These are phyloP conservation scores for Apodemia mormo DNA, from an alignment of 2,888 invertebrate species.

Conservation along the genomic window DNA sequence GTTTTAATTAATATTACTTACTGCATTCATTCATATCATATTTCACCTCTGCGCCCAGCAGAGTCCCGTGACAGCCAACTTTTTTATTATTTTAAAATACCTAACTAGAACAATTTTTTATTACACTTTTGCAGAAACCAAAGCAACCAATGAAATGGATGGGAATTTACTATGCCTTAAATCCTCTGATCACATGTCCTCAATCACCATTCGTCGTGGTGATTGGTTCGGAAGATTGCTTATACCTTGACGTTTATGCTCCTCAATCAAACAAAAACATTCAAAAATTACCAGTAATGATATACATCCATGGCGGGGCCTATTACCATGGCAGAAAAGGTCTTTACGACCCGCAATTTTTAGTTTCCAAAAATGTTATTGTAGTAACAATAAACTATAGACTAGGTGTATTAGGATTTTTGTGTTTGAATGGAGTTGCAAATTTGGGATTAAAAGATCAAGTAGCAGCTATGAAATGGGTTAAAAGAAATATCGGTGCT, in stretches of 20 bases:
- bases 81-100: too few species aligned
- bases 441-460: conserved; percentile 72
- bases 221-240: conserved; percentile 62
- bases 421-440: conserved; percentile 61
- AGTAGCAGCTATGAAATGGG: conserved; percentile 67
- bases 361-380: conserved; percentile 61
- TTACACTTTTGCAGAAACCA: conserved; percentile 15
- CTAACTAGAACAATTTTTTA: neutral
- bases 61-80: too few species aligned
- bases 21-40: too few species aligned
- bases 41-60: too few species aligned
- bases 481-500: conserved; percentile 60
- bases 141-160: conserved; percentile 51
- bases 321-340: conserved; percentile 69
- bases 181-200: conserved; percentile 54
- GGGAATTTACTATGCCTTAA: conserved; percentile 55
- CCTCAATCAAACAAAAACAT: conserved; percentile 45
- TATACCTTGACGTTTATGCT: conserved; percentile 61
- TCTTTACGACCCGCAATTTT: conserved; percentile 67
- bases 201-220: conserved; percentile 53
- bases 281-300: conserved; percentile 58
- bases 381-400: conserved; percentile 67
- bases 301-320: conserved; percentile 70
- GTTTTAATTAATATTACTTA: too few species aligned
- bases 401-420: conserved; percentile 65